Evolutionary conservation across 2,797 vertebrate genomes (phyloP), one percentile per base, ranked within the genome.

Genomic region (Melanotaenia boesemani): DNA sequence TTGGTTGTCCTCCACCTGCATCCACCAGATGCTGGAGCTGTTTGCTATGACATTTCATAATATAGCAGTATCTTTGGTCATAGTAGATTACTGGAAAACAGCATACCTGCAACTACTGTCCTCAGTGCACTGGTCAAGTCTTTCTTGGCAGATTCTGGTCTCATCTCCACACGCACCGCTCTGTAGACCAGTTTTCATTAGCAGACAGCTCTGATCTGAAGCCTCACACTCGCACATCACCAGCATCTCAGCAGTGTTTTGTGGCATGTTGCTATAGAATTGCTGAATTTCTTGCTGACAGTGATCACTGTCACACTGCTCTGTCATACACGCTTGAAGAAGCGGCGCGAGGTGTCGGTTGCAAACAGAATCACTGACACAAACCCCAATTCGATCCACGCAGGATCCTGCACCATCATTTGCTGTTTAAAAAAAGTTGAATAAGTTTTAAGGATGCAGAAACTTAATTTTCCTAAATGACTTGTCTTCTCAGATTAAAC

Each of bases 171-270:
- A 98, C 5, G 90, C 84, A 28, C 93, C 93, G 41, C 95, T 94
- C 55, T 96, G 96, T 55, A 98, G 94, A 50, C 90, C 76, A 11
- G 84, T 87, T 88, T 90, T 94, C 82, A 96, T 92, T 39, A 91
- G 87, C 60, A 92, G 83, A 69, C 97, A 99, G 64, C 87, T 87
- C 55, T 92, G 87, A 80, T 99, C 96, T 7, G 85, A 86, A 30
- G 80, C 86, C 48, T 82, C 68, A 36, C 97, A 98, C 48, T 96
- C 89, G 71, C 97, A 99, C 88, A 98, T 95, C 59, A 90, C 92
- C 89, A 98, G 80, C 94, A 94, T 95, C 78, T 96, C 94, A 48
- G 96, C 96, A 69, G 95, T 74, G 36, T 92, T 93, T 41, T 81
- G 88, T 36, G 96, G 96, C 92, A 96, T 93, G 30, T 90, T 90